Conservation (phyloP, 35 echinoderm and acorn worm genomes). For the Lytechinus variegatus region DNA sequence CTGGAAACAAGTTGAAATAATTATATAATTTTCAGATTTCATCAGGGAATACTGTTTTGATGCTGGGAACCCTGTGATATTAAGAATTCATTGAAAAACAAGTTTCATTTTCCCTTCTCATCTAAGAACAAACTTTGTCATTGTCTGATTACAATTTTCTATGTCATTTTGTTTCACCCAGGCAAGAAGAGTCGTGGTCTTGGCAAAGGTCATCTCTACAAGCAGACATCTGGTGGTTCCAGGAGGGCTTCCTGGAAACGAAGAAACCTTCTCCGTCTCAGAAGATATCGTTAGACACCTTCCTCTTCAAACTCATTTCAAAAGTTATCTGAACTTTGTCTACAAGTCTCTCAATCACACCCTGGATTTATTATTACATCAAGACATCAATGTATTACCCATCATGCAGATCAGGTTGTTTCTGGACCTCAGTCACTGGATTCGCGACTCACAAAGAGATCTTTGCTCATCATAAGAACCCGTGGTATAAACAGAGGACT, state of each 20-base stretch:
- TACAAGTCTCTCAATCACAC: not conserved
- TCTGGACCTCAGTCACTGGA: not conserved
- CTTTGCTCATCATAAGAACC: too few relatives aligned
- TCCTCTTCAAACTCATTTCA: not conserved
- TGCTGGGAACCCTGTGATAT: not conserved
- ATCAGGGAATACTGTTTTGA: too few relatives aligned
- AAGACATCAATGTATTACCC: not conserved
- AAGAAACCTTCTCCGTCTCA: conserved; percentile 76
- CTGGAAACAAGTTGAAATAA: not conserved
- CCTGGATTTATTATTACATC: not conserved
- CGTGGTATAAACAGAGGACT: not conserved
- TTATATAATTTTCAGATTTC: too few relatives aligned
- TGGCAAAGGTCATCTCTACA: conserved; percentile 95
- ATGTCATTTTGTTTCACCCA: not conserved
- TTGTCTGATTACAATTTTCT: not conserved
- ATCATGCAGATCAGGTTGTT: not conserved
- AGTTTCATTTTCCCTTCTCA: too few relatives aligned
- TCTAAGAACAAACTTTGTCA: too few relatives aligned
- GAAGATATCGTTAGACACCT: conserved; percentile 78
- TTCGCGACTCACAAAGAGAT: too few relatives aligned
- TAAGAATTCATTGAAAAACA: too few relatives aligned
- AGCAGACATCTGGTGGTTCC: conserved; percentile 86
- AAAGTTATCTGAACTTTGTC: not conserved
- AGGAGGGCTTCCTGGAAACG: conserved; percentile 86
- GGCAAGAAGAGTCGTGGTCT: conserved; percentile 96